Evolutionary conservation across 2,888 invertebrate species (phyloP), one percentile per base, ranked within the genome.

Genomic region (Corbicula japonica): DNA sequence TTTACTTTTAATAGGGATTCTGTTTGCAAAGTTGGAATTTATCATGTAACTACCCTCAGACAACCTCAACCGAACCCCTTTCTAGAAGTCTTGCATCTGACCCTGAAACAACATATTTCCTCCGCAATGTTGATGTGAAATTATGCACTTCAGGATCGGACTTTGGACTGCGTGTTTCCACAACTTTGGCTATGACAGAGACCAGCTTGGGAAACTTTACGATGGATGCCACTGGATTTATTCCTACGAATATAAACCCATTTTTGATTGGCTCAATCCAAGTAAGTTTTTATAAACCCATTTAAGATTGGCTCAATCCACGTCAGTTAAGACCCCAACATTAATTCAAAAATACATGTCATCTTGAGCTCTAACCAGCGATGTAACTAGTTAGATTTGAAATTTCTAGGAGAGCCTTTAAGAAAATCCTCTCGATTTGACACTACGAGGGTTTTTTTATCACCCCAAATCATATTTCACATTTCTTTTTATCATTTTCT

Each of bases 181-280:
- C 87, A 95, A 96, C 58, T 98, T 98, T 92, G 96, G 96, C 1
- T 96, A 96, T 93, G 98, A 98, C 92, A 95, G 96, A 81, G 97
- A 98, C 91, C 96, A 96, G 88, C 96, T 97, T 4, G 96, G 96
- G 87, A 95, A 98, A 72, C 97, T 96, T 93, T 98, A 98, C 94
- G 98, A 98, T 89, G 97, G 97, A 0, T 99, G 99, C 92, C 98
- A 98, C 97, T 99, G 98, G 98, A 97, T 99, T 76, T 98, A 98
- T 91, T 97, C 98, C 94, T 98, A 98, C 93, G 98, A 99, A 94
- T 98, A 97, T 93, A 97, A 98, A 92, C 98, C 98, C 74, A 97
- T 99, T 85, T 96, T 97, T 90, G 97, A 98, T 88, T 96, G 97
- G 89, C 94, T 99, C 2, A 94, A 98, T 87, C 98, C 98, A 65